Base-by-base conservation (phyloP, 2,888 invertebrate species). In the Mystacides longicornis region DNA sequence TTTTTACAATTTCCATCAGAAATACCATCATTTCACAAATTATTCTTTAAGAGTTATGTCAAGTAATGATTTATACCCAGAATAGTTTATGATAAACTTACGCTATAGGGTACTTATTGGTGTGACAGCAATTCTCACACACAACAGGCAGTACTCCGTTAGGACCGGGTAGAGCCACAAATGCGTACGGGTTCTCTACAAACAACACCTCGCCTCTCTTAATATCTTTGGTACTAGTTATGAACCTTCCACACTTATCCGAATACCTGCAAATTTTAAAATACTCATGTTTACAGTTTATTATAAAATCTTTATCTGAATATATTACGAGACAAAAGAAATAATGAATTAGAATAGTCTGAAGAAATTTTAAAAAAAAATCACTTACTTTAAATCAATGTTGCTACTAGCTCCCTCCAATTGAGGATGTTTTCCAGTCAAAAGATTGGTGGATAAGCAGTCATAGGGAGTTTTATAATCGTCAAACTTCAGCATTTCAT, bases 121-220 rank as follows among this genome's bases (percentile, higher is more conserved):
- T 65, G 22, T 72, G 68, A 63, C 85, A 86, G 70, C 95, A 95
- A 64, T 85, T 78, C 63, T 88, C 86, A 67, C 94, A 95, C 43
- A 79, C 69, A 16, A 65, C 63, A 67, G 80, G 69, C 62, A 73
- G 70, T 23, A 70, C 67, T 59, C 73, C 71, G 63, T 73, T 67
- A 9, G 79, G 74, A 11, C 37, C 22, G n/a, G 80, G 78, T 67
- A 85, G 67, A 59, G 82, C 77, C 2, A 92, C 88, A 69, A 89
- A 87, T 1, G 89, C 82, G 68, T 86, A 88, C 0, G 94, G 88
- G 63, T 83, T 81, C 69, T 95, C 95, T 0, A 83, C 77, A 67
- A 93, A 88, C 37, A 96, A 69, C 1, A 87, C 74, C 63, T 89
- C 86, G 0, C 89, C 90, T 48, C 79, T 75, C 7, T 72, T 68